A percentile compares a stretch with the other conserved stretches of the same genome.
Conservation (phyloP, 2,888 invertebrate species). For the Drosophila maculinotata region DNA sequence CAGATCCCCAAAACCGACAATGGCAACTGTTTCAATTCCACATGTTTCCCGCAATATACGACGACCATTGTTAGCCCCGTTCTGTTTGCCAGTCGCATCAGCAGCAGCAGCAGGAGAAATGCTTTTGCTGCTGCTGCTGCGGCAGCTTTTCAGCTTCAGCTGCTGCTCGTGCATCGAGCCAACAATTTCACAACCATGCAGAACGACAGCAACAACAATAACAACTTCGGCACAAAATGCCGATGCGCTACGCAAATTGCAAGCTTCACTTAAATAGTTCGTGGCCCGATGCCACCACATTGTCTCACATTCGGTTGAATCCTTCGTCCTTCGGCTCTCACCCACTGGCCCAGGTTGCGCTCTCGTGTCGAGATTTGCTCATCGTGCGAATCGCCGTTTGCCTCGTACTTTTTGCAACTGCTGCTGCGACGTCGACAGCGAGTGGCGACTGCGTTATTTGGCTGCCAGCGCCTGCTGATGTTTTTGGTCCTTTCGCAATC, state of each 20-base stretch:
- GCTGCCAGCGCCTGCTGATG: conserved; percentile 54
- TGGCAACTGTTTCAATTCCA: conserved; percentile 35
- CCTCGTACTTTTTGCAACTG: conserved; percentile 27
- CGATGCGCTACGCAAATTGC: conserved; percentile 77
- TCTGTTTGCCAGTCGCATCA: conserved; percentile 28
- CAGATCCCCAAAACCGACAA: conserved; percentile 11
- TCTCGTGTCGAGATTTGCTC: conserved; percentile 51
- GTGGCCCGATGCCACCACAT: conserved; percentile 41
- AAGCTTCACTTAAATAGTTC: conserved; percentile 58
- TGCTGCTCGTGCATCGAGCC: conserved; percentile 56
- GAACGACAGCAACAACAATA: conserved; percentile 34
- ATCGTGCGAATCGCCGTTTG: conserved; percentile 43
- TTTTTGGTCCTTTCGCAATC: conserved; percentile 76
- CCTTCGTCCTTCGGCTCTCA: conserved; percentile 46
- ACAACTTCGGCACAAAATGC: conserved; percentile 56
- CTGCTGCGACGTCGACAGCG: conserved; percentile 50
- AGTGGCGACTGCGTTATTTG: conserved; percentile 33
- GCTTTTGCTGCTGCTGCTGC: conserved; percentile 12
- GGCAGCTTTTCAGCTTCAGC: conserved; percentile 6
- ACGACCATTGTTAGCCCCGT: not conserved
- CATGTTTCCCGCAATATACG: conserved; percentile 8
- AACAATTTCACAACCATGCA: conserved; percentile 67
- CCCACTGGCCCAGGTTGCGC: conserved; percentile 45
- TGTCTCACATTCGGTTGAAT: conserved; percentile 17
- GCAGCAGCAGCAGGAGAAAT: conserved; percentile 29